phyloP scores from a whole-genome alignment of 2,797 vertebrate genomes.

The Gadopsis marmoratus region DNA sequence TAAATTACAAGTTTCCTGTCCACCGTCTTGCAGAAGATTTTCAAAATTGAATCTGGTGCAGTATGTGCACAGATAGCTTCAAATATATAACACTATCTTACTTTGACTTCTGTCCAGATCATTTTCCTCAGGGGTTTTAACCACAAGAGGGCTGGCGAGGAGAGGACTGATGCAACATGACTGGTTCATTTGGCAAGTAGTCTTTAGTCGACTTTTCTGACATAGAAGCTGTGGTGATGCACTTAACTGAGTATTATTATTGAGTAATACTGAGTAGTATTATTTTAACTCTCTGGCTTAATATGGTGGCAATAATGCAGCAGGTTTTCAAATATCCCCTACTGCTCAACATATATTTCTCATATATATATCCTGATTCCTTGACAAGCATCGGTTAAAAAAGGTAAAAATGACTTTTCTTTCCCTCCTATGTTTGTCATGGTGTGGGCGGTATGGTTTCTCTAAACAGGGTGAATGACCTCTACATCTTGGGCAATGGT shows the following conservation, averaged over 20 bases:
- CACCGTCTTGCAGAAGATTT: not conserved
- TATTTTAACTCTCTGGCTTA: not conserved
- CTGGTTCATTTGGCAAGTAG: not conserved
- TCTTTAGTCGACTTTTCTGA: not conserved
- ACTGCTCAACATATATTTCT: not conserved
- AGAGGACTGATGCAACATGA: not conserved
- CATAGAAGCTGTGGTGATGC: not conserved
- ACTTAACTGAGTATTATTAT: not conserved
- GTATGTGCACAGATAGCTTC: not conserved
- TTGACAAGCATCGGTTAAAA: constrained; percentile 2
- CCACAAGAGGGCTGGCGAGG: constrained; percentile 62
- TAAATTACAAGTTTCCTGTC: not conserved
- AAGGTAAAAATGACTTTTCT: not conserved
- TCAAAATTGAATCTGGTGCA: not conserved
- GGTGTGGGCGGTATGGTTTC: constrained; percentile 66
- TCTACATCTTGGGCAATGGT: constrained; percentile 71
- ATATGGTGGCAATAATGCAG: not conserved
- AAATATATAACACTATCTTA: not conserved
- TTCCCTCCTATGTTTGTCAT: constrained; percentile 47
- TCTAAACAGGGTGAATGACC: constrained; percentile 68
- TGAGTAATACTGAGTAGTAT: not conserved
- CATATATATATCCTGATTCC: not conserved
- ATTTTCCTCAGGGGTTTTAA: not conserved
- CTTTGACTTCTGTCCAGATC: not conserved
- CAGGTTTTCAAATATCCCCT: not conserved